Base-by-base conservation (phyloP, 2,113 vertebrate species). In the Siphamia tubifer region DNA sequence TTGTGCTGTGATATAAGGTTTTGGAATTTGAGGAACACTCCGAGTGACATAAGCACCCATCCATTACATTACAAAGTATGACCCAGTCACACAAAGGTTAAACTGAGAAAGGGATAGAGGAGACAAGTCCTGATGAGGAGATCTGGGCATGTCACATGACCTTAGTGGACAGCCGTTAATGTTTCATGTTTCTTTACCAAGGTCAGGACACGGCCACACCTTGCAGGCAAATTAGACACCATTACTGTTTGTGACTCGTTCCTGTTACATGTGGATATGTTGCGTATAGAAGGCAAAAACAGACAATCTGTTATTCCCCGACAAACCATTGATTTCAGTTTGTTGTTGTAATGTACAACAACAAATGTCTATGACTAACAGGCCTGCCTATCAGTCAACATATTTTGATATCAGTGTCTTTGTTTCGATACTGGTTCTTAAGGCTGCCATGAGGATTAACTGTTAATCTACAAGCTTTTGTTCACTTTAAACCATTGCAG, bases 151-250 rank as follows among this genome's bases (percentile, higher is more conserved):
- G 62, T 87, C 66, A 73, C 31, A 30, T 81, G 68, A 85, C 77
- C 47, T 52, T 7, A 51, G 60, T 43, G 36, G 12, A 13, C 17
- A 68, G 31, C 27, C 45, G 73, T 44, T 80, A 25, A 24, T 60
- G 63, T 82, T 82, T 85, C 79, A 81, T 69, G 76, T 78, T 79
- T 77, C 53, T 68, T 77, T 44, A 69, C 45, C 42, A 78, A 78
- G 54, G 60, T 77, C 68, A 65, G 13, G 68, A 56, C 61, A 53
- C 36, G 45, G 62, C 67, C 35, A 16, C 38, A 27, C 51, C 63
- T 45, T 64, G 20, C 19, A 58, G 36, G 30, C 25, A 38, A 62
- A 48, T 45, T 19, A 69, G 44, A 45, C 48, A 72, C 56, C 43
- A 13, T 6, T 23, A 2, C 5, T 28, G 31, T 24, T 38, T 43